These are phyloP conservation scores for Aphaenogaster rudis DNA, from an alignment of 1,140 invertebrate species.

Conservation along the genomic window DNA sequence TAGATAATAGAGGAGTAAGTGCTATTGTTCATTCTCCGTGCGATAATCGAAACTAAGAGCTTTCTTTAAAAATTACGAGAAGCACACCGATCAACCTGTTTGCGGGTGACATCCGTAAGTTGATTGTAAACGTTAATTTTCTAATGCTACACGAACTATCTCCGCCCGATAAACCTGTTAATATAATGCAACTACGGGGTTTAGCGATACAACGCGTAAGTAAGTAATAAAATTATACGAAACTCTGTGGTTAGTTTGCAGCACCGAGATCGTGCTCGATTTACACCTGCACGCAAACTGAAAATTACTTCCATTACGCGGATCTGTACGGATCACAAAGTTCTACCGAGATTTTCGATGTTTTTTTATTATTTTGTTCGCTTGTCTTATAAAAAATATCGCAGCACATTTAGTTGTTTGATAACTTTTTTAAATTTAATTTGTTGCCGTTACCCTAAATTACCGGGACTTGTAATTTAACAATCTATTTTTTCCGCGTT, in stretches of 20 bases:
- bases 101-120: background rate
- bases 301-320: constrained; percentile 12
- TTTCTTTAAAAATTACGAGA: constrained; percentile 3
- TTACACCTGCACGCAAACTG: constrained; percentile 17
- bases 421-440: constrained; percentile 1
- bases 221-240: constrained; percentile 77
- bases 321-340: background rate
- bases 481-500: background rate
- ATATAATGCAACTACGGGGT: constrained; percentile 71
- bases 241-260: constrained; percentile 68
- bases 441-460: background rate
- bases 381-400: constrained; percentile 4
- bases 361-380: background rate
- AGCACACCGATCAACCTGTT: background rate
- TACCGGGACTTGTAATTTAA: background rate
- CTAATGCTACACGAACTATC: background rate
- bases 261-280: constrained; percentile 27
- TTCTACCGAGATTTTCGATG: background rate
- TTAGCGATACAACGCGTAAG: constrained; percentile 74
- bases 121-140: constrained; percentile 39
- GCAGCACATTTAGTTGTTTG: background rate
- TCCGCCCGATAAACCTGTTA: constrained; percentile 60
- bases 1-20: constrained; percentile 19
- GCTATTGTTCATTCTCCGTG: constrained; percentile 10
- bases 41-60: constrained; percentile 7